Percentiles rank a stretch among this genome's conserved stretches.
Evolutionary conservation across 1,140 invertebrate species (phyloP).

Genomic region (Paraescarpia echinospica): DNA sequence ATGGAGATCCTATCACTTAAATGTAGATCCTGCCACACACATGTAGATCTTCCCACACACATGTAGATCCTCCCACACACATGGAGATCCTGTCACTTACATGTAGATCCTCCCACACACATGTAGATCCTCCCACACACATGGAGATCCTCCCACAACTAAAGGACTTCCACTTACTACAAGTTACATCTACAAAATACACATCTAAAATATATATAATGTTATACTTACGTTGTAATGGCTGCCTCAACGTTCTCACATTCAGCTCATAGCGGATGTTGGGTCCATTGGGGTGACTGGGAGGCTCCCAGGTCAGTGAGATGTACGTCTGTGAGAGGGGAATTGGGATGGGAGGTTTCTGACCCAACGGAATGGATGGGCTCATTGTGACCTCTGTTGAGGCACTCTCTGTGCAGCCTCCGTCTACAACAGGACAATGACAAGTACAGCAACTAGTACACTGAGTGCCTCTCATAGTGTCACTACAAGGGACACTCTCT

Average conservation of each 20-base stretch:
- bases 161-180: too few species aligned
- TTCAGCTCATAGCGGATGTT: constrained; percentile 49
- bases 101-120: too few species aligned
- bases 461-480: not conserved
- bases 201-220: too few species aligned
- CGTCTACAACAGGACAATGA: constrained; percentile 36
- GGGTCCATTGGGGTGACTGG: constrained; percentile 46
- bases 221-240: constrained; percentile 48
- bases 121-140: too few species aligned
- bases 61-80: too few species aligned
- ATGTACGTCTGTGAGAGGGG: constrained; percentile 51
- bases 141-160: too few species aligned
- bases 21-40: too few species aligned
- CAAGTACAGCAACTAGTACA: not conserved
- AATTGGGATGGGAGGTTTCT: constrained; percentile 41
- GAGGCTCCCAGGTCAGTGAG: constrained; percentile 46
- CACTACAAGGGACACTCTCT: too few species aligned
- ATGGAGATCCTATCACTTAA: too few species aligned
- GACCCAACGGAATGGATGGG: constrained; percentile 43
- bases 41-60: too few species aligned
- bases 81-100: too few species aligned
- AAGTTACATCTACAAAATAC: too few species aligned
- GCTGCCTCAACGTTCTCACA: constrained; percentile 47
- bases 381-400: constrained; percentile 38
- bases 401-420: constrained; percentile 55